Base-by-base conservation (phyloP, 2,888 invertebrate genomes). In the Steinernema scapterisci region DNA sequence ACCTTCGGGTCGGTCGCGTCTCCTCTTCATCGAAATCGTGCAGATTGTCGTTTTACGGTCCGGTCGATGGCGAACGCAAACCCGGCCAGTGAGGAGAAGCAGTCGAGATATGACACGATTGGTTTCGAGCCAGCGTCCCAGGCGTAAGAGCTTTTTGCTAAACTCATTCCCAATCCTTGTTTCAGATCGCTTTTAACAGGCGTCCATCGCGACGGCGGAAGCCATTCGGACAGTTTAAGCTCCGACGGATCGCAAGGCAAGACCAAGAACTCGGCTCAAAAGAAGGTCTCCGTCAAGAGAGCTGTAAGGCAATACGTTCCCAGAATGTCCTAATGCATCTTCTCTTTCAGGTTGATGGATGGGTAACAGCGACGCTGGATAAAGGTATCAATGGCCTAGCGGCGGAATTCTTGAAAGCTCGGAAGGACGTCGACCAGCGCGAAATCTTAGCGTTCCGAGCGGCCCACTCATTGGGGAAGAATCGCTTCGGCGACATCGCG, bases 401-500 rank as follows among this genome's bases (percentile, higher is more conserved):
- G 2, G 43, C 7, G 43, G 74, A 74, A 51, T 74, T 48, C 45
- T 16, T 74, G 31, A 13, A 21, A n/a, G 27, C 38, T 21, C 63
- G 48, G 71, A 72, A 71, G 44, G 44, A 54, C 31, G 74, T 70
- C 51, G 27, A 43, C 54, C 27, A 45, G 25, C 43, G 43, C 21
- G 71, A 71, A 13, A 27, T 74, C 25, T 72, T 71, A 11, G 71
- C 71, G 27, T 74, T 74, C 54, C 23, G 43, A 21, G 71, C 38
- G n/a, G 71, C 45, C 48, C 71, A 46, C 23, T 13, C 3, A 9
- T 27, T 31, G 23, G 74, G 71, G 5, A 51, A 54, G 25, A 74
- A 74, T 46, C 71, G 74, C 16, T 75, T 76, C 25, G 25, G 75
- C 25, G 63, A 73, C 13, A 46, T 76, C 43, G 51, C 27, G 27